Percentiles rank a stretch among this genome's conserved stretches.
Conservation (phyloP, 2,888 invertebrate species). For the Ochropacha duplaris region DNA sequence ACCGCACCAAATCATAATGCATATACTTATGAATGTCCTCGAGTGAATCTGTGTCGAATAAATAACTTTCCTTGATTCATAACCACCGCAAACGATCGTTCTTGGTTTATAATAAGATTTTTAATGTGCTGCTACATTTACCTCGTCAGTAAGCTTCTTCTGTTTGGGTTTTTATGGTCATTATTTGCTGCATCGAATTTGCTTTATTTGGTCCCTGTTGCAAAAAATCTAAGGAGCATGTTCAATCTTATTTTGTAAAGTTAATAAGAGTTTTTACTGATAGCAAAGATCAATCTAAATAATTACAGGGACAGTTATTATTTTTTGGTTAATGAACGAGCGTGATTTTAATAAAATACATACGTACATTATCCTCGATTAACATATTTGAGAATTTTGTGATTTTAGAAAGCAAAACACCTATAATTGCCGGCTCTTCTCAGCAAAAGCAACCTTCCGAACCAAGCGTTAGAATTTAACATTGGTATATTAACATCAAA, state of each 20-base stretch:
- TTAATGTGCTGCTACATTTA: neutral
- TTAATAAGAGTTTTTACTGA: neutral
- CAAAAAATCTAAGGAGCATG: neutral
- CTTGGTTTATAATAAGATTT: constrained; percentile 14
- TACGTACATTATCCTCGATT: neutral
- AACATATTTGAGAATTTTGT: neutral
- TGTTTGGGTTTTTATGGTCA: neutral
- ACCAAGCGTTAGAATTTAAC: no score
- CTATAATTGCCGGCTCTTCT: no score
- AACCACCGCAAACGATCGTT: constrained; percentile 24
- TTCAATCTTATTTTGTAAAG: no score
- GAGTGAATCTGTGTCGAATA: constrained; percentile 18
- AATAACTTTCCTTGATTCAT: constrained; percentile 27
- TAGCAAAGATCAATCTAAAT: no score
- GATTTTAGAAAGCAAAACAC: constrained; percentile 1
- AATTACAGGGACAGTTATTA: no score
- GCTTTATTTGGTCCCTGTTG: neutral
- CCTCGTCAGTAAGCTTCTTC: neutral
- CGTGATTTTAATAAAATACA: neutral
- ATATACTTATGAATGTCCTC: constrained; percentile 16
- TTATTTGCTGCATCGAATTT: neutral
- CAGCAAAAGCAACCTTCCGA: no score
- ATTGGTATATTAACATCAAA: no score
- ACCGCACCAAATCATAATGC: constrained; percentile 28
- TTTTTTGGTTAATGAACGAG: neutral